Percentiles rank a stretch among this genome's conserved stretches.
Conservation (phyloP, 1,140 invertebrate genomes). For the Zaprionus kolodkinae region DNA sequence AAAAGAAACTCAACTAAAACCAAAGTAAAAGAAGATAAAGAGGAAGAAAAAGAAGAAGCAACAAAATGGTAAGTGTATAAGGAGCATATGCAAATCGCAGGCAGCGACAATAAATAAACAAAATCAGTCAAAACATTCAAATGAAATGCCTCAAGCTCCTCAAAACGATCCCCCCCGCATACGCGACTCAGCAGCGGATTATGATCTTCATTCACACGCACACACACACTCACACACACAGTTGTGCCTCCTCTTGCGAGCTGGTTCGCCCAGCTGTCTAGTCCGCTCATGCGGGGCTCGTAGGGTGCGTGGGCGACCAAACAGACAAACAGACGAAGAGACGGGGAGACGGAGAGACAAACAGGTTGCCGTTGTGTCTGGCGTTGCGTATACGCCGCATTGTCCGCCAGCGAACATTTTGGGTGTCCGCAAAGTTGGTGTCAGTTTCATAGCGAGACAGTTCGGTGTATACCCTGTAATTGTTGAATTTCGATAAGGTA, state of each 20-base stretch:
- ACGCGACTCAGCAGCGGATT: background rate
- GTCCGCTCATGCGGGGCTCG: slow-evolving; percentile 19
- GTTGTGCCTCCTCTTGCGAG: background rate
- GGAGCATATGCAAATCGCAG: slow-evolving; percentile 13
- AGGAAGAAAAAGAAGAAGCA: slow-evolving; percentile 3
- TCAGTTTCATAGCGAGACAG: slow-evolving; percentile 54
- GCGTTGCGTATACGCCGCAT: slow-evolving; percentile 69
- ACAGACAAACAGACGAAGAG: slow-evolving; percentile 40
- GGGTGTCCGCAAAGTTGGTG: slow-evolving; percentile 35
- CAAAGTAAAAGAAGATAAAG: background rate
- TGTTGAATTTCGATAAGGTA: background rate
- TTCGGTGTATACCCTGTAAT: background rate
- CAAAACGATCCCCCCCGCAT: background rate
- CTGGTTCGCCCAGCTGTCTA: slow-evolving; percentile 44
- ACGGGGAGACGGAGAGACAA: slow-evolving; percentile 49
- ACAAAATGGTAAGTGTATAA: slow-evolving; percentile 64
- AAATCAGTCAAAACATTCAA: slow-evolving; percentile 24
- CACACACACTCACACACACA: background rate
- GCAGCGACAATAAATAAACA: slow-evolving; percentile 21
- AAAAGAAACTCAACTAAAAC: slow-evolving; percentile 9
- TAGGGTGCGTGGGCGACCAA: slow-evolving; percentile 50
- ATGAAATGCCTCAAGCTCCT: background rate
- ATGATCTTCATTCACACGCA: slow-evolving; percentile 10
- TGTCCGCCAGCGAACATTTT: slow-evolving; percentile 11
- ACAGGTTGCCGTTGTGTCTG: slow-evolving; percentile 56